A percentile compares a stretch with the other conserved stretches of the same genome.
Evolutionary conservation across 2,888 invertebrate genomes (phyloP).

Genomic region (Melipona bicolor): DNA sequence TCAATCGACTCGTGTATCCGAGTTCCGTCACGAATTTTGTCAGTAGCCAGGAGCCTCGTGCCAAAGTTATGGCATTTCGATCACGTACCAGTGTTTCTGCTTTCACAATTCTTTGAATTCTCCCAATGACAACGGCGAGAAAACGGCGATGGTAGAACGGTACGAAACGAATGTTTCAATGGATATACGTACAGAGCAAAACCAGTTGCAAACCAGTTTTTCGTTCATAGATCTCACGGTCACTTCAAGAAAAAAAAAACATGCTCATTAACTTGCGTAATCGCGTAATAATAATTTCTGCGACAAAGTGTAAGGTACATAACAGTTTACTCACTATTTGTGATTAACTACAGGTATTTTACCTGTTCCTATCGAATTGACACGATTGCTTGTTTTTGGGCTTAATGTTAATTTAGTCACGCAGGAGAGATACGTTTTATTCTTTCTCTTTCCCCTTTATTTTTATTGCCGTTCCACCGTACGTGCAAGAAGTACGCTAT

Average conservation of each 20-base stretch:
- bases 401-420: conserved; percentile 43
- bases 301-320: conserved; percentile 1
- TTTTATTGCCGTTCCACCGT: conserved; percentile 16
- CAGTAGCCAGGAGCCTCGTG: conserved; percentile 10
- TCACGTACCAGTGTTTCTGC: conserved; percentile 46
- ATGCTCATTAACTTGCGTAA: background rate
- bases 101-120: conserved; percentile 42
- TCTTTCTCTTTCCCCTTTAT: conserved; percentile 15
- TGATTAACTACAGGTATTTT: background rate
- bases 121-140: conserved; percentile 3
- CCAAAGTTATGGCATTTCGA: conserved; percentile 42
- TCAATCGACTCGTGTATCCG: background rate
- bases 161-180: background rate
- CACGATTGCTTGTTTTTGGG: conserved; percentile 27
- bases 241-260: background rate
- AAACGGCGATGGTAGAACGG: conserved; percentile 8
- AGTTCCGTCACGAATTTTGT: conserved; percentile 35
- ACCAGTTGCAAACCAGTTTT: conserved; percentile 1
- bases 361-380: background rate
- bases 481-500: conserved; percentile 24
- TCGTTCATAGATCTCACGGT: background rate
- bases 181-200: background rate
- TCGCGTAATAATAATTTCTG: conserved; percentile 5
- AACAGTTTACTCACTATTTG: conserved; percentile 16
- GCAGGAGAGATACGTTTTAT: conserved; percentile 30